phyloP scores from a whole-genome alignment of 2,797 vertebrate species.

The Ptychobarbus kaznakovi region DNA sequence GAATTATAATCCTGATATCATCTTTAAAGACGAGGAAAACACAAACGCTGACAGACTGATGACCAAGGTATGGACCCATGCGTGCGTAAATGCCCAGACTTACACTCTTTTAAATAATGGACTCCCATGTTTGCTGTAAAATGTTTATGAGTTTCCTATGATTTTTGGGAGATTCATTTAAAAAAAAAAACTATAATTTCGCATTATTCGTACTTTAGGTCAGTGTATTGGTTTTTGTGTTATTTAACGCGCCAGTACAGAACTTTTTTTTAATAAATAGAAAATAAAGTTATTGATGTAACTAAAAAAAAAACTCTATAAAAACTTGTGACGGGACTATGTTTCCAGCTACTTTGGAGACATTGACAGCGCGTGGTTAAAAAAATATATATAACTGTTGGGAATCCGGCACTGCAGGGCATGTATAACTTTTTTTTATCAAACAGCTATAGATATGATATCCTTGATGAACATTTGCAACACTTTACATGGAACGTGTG shows the following conservation, averaged over 20 bases:
- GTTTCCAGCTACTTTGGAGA: conserved; percentile 5
- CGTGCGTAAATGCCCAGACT: background rate
- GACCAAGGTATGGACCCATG: conserved; percentile 84
- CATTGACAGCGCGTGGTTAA: background rate
- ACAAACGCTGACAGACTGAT: conserved; percentile 91
- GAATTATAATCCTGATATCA: conserved; percentile 93
- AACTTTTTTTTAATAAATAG: background rate
- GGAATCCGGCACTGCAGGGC: background rate
- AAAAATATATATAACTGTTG: background rate
- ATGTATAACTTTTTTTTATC: background rate
- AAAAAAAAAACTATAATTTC: background rate
- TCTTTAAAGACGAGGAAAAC: conserved; percentile 93
- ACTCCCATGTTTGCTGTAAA: background rate
- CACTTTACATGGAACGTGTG: background rate
- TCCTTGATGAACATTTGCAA: background rate
- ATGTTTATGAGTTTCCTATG: background rate
- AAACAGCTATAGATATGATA: background rate
- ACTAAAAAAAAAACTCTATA: background rate
- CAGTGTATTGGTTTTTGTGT: background rate
- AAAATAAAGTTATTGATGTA: background rate
- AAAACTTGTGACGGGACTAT: background rate
- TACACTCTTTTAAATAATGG: background rate
- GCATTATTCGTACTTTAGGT: background rate
- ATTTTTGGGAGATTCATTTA: background rate
- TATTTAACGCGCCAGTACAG: background rate